phyloP scores from a whole-genome alignment of 1,140 invertebrate species.

The Pogonomyrmex barbatus region DNA sequence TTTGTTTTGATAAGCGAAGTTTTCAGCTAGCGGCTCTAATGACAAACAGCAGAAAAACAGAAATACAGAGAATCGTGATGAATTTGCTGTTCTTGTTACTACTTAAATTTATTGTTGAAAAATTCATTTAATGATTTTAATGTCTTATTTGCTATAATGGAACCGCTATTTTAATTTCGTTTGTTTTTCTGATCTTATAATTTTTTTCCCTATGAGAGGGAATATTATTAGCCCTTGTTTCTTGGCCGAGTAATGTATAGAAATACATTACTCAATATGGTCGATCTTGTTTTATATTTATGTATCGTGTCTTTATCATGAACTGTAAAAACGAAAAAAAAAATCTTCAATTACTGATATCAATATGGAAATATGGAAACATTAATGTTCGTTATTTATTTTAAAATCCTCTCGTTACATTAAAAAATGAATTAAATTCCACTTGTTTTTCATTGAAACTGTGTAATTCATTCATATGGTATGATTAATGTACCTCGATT shows the following conservation, averaged over 20 bases:
- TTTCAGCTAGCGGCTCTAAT: slow-evolving; percentile 13
- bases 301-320: neutral
- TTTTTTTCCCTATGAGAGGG: slow-evolving; percentile 8
- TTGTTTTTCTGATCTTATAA: slow-evolving; percentile 20
- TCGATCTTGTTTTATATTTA: neutral
- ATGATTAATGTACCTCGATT: neutral
- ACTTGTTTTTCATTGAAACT: neutral
- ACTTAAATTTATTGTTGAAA: neutral
- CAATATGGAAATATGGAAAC: neutral
- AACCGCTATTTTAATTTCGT: slow-evolving; percentile 18
- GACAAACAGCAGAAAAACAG: neutral
- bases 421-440: neutral
- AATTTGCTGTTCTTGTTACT: slow-evolving; percentile 16
- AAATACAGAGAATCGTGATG: neutral
- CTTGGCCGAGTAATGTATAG: neutral
- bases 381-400: neutral
- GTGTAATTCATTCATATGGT: neutral
- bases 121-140: slow-evolving; percentile 1
- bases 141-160: neutral
- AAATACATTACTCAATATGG: slow-evolving; percentile 3
- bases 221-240: slow-evolving; percentile 29
- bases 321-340: neutral
- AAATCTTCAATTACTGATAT: neutral
- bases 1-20: slow-evolving; percentile 50
- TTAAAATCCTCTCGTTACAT: neutral